A percentile compares a stretch with the other conserved stretches of the same genome.
Evolutionary conservation across 1,140 invertebrate genomes (phyloP).

Genomic region (Caenorhabditis tropicalis): DNA sequence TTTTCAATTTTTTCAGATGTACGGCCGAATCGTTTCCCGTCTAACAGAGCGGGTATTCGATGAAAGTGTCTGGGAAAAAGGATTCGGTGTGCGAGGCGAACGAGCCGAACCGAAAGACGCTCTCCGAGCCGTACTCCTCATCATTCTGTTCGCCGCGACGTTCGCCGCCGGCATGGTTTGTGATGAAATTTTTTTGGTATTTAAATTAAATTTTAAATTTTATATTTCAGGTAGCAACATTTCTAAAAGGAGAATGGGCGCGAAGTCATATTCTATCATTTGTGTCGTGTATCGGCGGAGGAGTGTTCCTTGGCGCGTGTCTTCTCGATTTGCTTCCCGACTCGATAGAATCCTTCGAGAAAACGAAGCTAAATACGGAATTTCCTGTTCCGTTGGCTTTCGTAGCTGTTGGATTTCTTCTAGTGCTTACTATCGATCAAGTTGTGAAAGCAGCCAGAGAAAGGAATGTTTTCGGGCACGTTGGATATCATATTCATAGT

Average conservation of each 20-base stretch:
- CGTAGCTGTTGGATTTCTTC: conserved; percentile 64
- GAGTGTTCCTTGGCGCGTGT: conserved; percentile 69
- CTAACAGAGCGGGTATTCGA: background rate
- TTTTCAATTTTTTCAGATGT: conserved; percentile 42
- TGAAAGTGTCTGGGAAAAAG: background rate
- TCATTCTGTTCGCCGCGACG: conserved; percentile 64
- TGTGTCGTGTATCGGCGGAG: conserved; percentile 54
- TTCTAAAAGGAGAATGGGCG: conserved; percentile 47
- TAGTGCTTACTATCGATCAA: conserved; percentile 67
- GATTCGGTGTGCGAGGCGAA: background rate
- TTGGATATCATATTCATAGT: conserved; percentile 23
- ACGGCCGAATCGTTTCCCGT: background rate
- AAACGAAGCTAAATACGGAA: conserved; percentile 48
- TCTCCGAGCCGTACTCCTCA: conserved; percentile 63
- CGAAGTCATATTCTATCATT: conserved; percentile 51
- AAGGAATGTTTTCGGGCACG: conserved; percentile 31
- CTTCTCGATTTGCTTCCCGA: conserved; percentile 66
- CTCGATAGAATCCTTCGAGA: conserved; percentile 53
- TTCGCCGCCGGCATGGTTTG: conserved; percentile 67
- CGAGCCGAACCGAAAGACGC: conserved; percentile 35
- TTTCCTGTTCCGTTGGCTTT: conserved; percentile 69
- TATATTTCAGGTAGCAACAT: conserved; percentile 50
- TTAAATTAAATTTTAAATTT: background rate
- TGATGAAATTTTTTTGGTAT: conserved; percentile 29
- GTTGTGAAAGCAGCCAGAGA: conserved; percentile 13